Evolutionary conservation across 92 coral and sea anemone species (phyloP).

Genomic region (Montipora capitata): DNA sequence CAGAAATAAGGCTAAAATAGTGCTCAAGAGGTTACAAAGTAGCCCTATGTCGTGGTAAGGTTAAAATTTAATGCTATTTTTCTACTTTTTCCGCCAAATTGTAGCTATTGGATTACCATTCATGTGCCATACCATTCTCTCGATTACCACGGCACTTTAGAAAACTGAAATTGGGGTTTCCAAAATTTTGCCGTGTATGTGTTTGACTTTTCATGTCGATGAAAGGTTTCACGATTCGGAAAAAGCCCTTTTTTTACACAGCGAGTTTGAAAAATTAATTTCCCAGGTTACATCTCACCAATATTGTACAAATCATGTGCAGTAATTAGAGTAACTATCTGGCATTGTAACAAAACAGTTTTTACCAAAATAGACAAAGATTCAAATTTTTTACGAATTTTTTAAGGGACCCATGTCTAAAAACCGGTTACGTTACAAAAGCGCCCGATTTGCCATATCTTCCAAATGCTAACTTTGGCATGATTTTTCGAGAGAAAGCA

Average conservation of each 20-base stretch:
- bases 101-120: slow-evolving; percentile 25
- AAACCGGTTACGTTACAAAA: slow-evolving; percentile 21
- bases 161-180: neutral
- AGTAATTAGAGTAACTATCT: neutral
- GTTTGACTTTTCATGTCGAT: slow-evolving; percentile 18
- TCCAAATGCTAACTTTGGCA: neutral
- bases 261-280: neutral
- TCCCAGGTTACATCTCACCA: neutral
- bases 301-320: too few relatives aligned
- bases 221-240: slow-evolving; percentile 4
- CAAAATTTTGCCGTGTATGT: slow-evolving; percentile 15
- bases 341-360: slow-evolving; percentile 12
- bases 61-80: neutral
- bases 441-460: slow-evolving; percentile 25
- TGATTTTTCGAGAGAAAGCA: slow-evolving; percentile 27
- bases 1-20: neutral
- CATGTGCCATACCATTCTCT: slow-evolving; percentile 19
- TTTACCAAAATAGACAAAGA: neutral
- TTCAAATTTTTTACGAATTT: slow-evolving; percentile 14
- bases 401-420: slow-evolving; percentile 31
- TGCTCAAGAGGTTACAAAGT: slow-evolving; percentile 13
- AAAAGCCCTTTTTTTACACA: neutral
- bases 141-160: slow-evolving; percentile 10
- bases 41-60: neutral
- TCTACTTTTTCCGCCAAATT: neutral